Base-by-base conservation (phyloP, 2,113 vertebrate genomes). In the Saiga tatarica region DNA sequence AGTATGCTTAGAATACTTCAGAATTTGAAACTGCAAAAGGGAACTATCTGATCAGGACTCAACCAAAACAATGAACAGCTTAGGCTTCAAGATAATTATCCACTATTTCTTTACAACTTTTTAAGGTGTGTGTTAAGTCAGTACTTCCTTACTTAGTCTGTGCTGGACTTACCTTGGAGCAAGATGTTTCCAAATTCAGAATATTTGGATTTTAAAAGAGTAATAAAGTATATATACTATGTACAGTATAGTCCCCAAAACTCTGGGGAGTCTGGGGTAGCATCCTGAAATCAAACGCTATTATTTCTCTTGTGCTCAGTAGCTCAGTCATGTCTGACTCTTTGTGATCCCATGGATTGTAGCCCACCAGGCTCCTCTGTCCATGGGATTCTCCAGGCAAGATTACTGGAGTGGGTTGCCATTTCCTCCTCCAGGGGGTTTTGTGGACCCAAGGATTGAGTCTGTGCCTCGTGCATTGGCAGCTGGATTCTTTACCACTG, bases 211-310 rank as follows among this genome's bases (percentile, higher is more conserved):
- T 94, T 91, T 90, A 92, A 15, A 94, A 87, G 42, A 36, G 39
- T 74, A 96, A 86, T 50, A 52, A 4, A 86, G 15, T 89, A 91
- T 14, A 60, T 17, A 90, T 13, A 59, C 25, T 13, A 86, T 26
- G 91, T 30, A 42, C 19, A 83, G 9, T 67, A 39, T 57, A 26
- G n/a, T 96, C 52, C 50, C 36, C 1, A 74, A 89, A 94, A 36
- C 6, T 89, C 45, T 17, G 59, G 25, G 25, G 36, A 64, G 62
- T 89, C 47, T 92, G 2, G n/a, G n/a, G 2, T 23, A 92, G 25
- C 60, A 95, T 16, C 42, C 55, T 94, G 62, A 97, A 97, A 96
- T 87, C 62, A 94, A 96, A 96, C n/a, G 45, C 39, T 53, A 62
- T 71, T 23, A 71, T 36, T 71, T 71, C 36, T 42, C 21, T 74